These are phyloP conservation scores for Congeria kusceri DNA, from an alignment of 2,888 invertebrate genomes.

Conservation along the genomic window DNA sequence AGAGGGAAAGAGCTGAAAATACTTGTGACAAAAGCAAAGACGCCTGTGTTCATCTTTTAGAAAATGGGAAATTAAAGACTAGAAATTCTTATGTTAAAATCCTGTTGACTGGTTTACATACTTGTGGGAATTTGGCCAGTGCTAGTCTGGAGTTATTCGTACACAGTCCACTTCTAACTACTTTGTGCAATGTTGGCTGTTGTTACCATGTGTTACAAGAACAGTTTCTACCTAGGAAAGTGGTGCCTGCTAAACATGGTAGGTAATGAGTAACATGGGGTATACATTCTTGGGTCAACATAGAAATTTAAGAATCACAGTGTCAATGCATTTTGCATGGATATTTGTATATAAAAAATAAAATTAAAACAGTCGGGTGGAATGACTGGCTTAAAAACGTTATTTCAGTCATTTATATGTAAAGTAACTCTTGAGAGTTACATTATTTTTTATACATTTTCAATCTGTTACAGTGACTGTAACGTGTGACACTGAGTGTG, in stretches of 20 bases:
- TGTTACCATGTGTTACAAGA: constrained; percentile 92
- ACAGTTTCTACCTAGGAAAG: constrained; percentile 52
- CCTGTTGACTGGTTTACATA: constrained; percentile 91
- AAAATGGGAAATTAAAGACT: neutral
- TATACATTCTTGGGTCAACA: no score
- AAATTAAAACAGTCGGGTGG: no score
- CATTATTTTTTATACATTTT: no score
- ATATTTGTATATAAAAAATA: no score
- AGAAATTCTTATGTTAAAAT: constrained; percentile 3
- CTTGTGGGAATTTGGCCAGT: constrained; percentile 94
- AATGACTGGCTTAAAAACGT: no score
- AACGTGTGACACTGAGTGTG: no score
- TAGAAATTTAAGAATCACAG: no score
- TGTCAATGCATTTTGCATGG: no score
- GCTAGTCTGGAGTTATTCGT: constrained; percentile 90
- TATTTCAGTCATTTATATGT: no score
- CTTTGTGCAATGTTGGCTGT: constrained; percentile 93
- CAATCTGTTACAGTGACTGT: no score
- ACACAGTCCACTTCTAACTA: constrained; percentile 86
- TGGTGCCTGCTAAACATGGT: neutral
- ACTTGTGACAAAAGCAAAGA: neutral
- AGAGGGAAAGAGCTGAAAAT: neutral
- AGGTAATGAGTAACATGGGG: no score
- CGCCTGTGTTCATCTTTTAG: neutral
- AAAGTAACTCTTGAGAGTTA: no score